Conservation (phyloP, 2,888 invertebrate species). For the Drosophila melanosoma region DNA sequence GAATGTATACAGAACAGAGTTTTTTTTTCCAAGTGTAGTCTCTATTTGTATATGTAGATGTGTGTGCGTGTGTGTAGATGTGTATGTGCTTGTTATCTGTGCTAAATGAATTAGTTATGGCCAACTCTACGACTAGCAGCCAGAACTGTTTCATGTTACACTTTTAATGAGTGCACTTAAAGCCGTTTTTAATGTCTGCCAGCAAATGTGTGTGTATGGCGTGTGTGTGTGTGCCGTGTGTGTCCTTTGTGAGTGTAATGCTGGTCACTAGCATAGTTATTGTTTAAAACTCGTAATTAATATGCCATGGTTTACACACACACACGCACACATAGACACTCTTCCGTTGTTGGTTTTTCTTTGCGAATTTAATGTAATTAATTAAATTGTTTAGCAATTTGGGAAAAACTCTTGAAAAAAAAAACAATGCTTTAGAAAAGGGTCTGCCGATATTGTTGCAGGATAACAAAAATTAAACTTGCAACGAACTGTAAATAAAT, state of each 20-base stretch:
- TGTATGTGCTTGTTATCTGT: conserved; percentile 10
- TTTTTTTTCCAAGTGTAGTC: background rate
- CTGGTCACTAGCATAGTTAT: conserved; percentile 60
- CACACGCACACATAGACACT: conserved; percentile 16
- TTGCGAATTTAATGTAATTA: conserved; percentile 54
- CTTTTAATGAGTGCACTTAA: conserved; percentile 78
- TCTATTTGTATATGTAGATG: background rate
- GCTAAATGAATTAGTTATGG: conserved; percentile 80
- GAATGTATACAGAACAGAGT: background rate
- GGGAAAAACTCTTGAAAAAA: conserved; percentile 2
- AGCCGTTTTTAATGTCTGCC: conserved; percentile 64
- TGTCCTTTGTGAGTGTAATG: conserved; percentile 3
- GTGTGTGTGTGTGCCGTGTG: conserved; percentile 12
- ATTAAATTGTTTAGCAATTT: conserved; percentile 51
- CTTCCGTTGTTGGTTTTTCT: conserved; percentile 31
- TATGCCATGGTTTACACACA: conserved; percentile 53
- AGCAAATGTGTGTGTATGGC: conserved; percentile 5
- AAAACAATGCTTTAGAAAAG: conserved; percentile 18
- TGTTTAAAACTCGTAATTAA: conserved; percentile 71
- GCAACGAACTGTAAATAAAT: conserved; percentile 48
- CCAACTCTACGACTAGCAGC: conserved; percentile 43
- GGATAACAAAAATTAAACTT: conserved; percentile 44
- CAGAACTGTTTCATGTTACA: conserved; percentile 64
- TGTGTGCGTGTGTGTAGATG: background rate
- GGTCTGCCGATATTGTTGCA: conserved; percentile 5